Conservation (phyloP, 2,113 vertebrate species). For the Polypterus senegalus region DNA sequence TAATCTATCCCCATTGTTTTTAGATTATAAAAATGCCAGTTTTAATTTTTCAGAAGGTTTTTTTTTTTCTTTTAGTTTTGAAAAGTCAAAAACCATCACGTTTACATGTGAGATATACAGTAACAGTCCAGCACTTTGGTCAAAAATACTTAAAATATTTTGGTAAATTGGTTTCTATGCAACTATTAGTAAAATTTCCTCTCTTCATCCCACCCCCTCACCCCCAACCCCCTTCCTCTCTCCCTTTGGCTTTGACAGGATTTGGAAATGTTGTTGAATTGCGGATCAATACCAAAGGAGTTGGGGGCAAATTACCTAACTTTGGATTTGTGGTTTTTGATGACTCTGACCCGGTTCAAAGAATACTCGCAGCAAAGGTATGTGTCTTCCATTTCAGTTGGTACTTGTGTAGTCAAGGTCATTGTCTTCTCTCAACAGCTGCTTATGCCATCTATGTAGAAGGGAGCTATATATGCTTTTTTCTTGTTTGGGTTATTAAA, state of each 20-base stretch:
- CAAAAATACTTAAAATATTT: not conserved
- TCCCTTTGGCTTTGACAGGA: conserved; percentile 40
- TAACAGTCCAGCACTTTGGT: no score
- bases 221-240: not conserved
- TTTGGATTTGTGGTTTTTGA: conserved; percentile 98
- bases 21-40: no score
- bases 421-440: no score
- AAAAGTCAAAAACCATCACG: no score
- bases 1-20: no score
- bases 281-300: conserved; percentile 93
- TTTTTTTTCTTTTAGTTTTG: no score
- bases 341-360: conserved; percentile 87
- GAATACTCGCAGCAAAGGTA: conserved; percentile 94
- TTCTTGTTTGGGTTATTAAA: not conserved
- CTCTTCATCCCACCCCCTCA: not conserved
- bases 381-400: conserved; percentile 25
- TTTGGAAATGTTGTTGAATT: conserved; percentile 93
- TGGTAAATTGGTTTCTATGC: not conserved
- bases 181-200: no score
- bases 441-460: no score
- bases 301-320: conserved; percentile 92
- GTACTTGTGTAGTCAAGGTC: no score
- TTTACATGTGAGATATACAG: no score
- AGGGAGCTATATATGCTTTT: no score
- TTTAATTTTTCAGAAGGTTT: no score